phyloP scores from a whole-genome alignment of 2,113 vertebrate species.

The Saccopteryx bilineata region DNA sequence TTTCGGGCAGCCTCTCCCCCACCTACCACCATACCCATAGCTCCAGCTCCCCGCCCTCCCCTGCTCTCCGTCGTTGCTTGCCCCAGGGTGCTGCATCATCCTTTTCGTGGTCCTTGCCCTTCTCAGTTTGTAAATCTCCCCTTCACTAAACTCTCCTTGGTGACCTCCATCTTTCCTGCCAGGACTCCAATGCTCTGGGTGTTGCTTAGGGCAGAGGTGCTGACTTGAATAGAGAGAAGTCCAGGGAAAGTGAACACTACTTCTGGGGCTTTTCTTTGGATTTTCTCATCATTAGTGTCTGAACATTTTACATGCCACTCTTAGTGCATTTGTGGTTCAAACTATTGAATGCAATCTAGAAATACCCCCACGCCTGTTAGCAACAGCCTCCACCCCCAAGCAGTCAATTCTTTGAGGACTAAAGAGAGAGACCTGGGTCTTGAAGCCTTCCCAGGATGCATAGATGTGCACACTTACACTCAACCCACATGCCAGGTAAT shows the following conservation, averaged over 20 bases:
- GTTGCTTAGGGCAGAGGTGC: not conserved
- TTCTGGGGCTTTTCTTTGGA: not conserved
- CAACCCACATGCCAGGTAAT: not conserved
- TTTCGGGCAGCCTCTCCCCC: not conserved
- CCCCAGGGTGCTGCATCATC: not conserved
- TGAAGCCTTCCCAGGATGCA: not conserved
- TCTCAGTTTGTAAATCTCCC: not conserved
- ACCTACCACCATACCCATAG: no score
- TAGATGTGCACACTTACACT: not conserved
- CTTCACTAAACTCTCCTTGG: not conserved
- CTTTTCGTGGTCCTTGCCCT: not conserved
- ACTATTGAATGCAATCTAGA: not conserved
- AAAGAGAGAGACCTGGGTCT: not conserved
- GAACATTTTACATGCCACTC: not conserved
- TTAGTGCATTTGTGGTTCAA: not conserved
- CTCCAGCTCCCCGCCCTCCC: not conserved
- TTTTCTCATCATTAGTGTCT: not conserved
- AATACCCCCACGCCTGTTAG: not conserved
- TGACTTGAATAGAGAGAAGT: not conserved
- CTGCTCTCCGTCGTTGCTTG: not conserved
- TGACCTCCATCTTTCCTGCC: not conserved
- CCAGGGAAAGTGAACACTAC: accelerated
- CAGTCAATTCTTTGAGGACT: not conserved
- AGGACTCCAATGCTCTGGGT: not conserved
- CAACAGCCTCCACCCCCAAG: not conserved